Evolutionary conservation across 2,888 invertebrate genomes (phyloP), one percentile per base, ranked within the genome.

Genomic region (Terebella lapidaria): DNA sequence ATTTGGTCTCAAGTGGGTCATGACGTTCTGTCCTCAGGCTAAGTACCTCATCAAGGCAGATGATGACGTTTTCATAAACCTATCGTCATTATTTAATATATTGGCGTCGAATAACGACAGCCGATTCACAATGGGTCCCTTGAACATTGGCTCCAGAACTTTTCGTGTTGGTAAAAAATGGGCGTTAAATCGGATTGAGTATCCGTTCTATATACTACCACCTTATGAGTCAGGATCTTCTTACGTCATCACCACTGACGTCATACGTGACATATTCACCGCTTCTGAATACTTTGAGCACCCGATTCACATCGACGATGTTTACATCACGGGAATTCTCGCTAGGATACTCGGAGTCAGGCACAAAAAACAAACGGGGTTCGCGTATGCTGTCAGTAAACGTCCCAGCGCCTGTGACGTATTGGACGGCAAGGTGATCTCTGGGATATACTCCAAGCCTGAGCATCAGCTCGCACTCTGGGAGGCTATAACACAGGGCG

Each of bases 281-380:
- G 42, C 62, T 10, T 35, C 68, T 1, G 62, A 66, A 26, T 67
- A 64, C 54, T 26, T 20, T 30, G 64, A 67, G 22, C 64, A 62
- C 10, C 55, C 46, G 27, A 67, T 68, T 20, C 63, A 60, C 42
- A 68, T 67, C 18, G 68, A 68, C 46, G 68, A 68, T 57, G 68
- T 67, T 22, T 68, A 67, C 53, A 63, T 68, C 18, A 68, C 68
- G n/a, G 68, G 68, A 15, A 68, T 68, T 5, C 45, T 68, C 10
- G 68, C 63, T 2, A 52, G 59, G 47, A 63, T 67, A 20, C 51
- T 68, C 20, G 57, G 59, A 15, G 67, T 59, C 4, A 62, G 58
- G 26, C 67, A 67, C 52, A 22, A 62, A 15, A 27, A 27, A n/a
- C 60, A 61, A 26, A 28, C 28, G 26, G 67, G 67, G 3, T 68